A percentile compares a stretch with the other conserved stretches of the same genome.
Evolutionary conservation across 2,888 invertebrate genomes (phyloP).

Genomic region (Spodoptera littoralis): DNA sequence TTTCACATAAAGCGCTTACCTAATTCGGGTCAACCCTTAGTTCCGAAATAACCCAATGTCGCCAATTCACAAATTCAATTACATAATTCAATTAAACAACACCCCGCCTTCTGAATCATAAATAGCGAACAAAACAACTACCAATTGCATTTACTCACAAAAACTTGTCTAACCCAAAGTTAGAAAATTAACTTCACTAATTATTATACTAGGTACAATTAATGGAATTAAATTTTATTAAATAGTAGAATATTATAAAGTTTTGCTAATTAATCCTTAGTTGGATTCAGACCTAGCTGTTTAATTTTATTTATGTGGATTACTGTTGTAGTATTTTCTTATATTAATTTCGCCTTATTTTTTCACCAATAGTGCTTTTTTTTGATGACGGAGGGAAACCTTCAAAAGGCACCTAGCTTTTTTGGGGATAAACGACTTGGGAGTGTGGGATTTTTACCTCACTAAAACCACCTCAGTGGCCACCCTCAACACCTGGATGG

Average conservation of each 20-base stretch:
- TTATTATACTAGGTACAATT: conserved; percentile 32
- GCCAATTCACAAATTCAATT: conserved; percentile 43
- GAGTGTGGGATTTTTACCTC: too few species aligned
- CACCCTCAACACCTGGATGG: too few species aligned
- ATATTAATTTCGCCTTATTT: neutral
- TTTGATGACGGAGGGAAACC: too few species aligned
- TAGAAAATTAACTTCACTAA: conserved; percentile 44
- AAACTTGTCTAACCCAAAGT: conserved; percentile 51
- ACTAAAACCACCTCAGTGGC: too few species aligned
- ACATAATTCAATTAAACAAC: conserved; percentile 50
- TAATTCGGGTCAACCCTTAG: conserved; percentile 8
- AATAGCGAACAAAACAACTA: conserved; percentile 43
- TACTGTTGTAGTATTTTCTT: conserved; percentile 9
- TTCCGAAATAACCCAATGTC: conserved; percentile 22
- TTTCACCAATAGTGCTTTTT: too few species aligned
- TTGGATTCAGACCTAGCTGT: conserved; percentile 27
- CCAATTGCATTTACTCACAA: conserved; percentile 52
- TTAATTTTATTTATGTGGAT: conserved; percentile 24
- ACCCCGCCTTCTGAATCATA: conserved; percentile 52
- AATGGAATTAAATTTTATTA: conserved; percentile 54
- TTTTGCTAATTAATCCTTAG: conserved; percentile 43
- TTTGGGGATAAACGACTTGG: too few species aligned
- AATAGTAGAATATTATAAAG: conserved; percentile 43
- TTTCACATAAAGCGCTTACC: neutral
- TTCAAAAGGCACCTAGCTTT: too few species aligned